phyloP scores from a whole-genome alignment of 2,797 vertebrate species.

The Scyliorhinus canicula region DNA sequence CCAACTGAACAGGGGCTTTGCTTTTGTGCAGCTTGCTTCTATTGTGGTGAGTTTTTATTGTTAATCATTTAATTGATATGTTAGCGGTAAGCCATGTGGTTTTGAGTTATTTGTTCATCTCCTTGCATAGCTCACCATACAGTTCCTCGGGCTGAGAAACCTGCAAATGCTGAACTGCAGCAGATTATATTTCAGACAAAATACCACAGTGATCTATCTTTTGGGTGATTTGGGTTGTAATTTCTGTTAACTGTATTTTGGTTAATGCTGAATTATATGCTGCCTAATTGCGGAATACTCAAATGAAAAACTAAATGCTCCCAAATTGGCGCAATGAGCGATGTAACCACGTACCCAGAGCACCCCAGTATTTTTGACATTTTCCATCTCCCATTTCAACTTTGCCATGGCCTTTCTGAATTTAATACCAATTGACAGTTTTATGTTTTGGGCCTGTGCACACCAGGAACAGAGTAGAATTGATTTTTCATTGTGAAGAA shows the following conservation, averaged over 20 bases:
- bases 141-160: neutral
- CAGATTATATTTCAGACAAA: neutral
- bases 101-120: neutral
- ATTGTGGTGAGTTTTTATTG: constrained; percentile 73
- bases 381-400: neutral
- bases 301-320: neutral
- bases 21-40: constrained; percentile 93
- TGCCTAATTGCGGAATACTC: neutral
- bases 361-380: neutral
- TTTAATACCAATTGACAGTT: neutral
- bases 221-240: neutral
- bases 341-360: neutral
- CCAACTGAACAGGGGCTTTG: constrained; percentile 94
- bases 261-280: neutral
- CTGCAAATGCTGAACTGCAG: neutral
- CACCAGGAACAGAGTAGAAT: neutral
- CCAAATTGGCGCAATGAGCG: neutral
- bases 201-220: neutral
- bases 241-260: neutral
- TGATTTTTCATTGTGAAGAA: too few species aligned
- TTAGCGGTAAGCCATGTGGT: neutral
- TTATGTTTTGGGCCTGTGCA: neutral
- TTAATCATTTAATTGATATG: neutral
- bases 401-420: neutral
- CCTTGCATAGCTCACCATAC: neutral